A percentile compares a stretch with the other conserved stretches of the same genome.
These are phyloP conservation scores for Plutomurus gul DNA, from an alignment of 1,140 invertebrate genomes.

Conservation along the genomic window DNA sequence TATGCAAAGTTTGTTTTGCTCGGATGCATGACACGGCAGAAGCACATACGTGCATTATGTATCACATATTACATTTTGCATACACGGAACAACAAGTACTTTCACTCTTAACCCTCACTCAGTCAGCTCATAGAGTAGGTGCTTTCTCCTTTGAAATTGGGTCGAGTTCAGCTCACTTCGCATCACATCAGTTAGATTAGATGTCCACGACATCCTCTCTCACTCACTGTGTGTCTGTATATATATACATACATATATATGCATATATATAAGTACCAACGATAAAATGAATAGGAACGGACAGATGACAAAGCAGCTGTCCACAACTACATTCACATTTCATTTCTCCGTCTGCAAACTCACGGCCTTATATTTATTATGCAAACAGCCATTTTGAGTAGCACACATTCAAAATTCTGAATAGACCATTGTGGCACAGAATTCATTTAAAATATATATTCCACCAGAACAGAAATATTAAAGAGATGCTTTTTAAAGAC, in stretches of 20 bases:
- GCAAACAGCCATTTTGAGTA: no score
- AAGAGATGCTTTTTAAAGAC: no score
- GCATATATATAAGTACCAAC: not conserved
- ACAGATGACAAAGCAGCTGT: slow-evolving; percentile 33
- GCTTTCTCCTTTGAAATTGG: not conserved
- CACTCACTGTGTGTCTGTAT: no score
- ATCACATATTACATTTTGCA: not conserved
- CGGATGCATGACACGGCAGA: not conserved
- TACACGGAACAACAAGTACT: not conserved
- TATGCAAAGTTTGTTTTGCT: no score
- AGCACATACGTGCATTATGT: not conserved
- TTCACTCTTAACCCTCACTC: not conserved
- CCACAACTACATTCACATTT: not conserved
- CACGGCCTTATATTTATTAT: no score
- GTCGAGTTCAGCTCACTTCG: not conserved
- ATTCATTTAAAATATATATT: no score
- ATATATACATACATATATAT: not conserved
- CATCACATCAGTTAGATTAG: slow-evolving; percentile 4
- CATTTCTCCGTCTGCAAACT: not conserved
- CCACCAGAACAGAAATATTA: no score
- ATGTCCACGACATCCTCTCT: no score
- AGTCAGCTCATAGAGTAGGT: not conserved
- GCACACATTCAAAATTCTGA: no score
- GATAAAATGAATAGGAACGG: not conserved
- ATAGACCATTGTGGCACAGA: no score